Evolutionary conservation across 2,888 invertebrate species (phyloP).

Genomic region (Amphipyra berbera): DNA sequence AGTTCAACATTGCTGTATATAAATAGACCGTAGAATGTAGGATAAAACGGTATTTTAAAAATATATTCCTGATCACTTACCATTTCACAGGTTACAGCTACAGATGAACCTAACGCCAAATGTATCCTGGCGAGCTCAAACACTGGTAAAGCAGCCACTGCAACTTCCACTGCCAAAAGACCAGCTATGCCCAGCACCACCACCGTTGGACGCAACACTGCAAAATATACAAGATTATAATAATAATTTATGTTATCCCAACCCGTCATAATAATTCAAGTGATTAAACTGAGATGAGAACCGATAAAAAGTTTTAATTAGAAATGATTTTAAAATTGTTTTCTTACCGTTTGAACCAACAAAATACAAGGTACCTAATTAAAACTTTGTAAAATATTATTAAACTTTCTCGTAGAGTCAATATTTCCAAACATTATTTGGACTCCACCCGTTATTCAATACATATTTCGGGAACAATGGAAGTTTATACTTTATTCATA

Average conservation of each 20-base stretch:
- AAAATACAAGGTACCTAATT: slow-evolving; percentile 63
- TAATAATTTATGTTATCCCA: neutral
- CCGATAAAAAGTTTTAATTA: slow-evolving; percentile 62
- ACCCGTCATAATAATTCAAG: slow-evolving; percentile 28
- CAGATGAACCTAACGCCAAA: slow-evolving; percentile 79
- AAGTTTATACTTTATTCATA: slow-evolving; percentile 25
- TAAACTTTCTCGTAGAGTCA: slow-evolving; percentile 52
- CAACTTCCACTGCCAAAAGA: slow-evolving; percentile 63
- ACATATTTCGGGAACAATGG: slow-evolving; percentile 29
- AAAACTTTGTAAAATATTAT: slow-evolving; percentile 66
- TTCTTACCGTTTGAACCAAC: slow-evolving; percentile 52
- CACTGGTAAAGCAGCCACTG: slow-evolving; percentile 72
- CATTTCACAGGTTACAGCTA: slow-evolving; percentile 83
- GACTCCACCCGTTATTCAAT: slow-evolving; percentile 25
- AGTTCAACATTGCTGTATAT: neutral
- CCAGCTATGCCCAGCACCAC: slow-evolving; percentile 67
- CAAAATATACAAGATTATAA: slow-evolving; percentile 38
- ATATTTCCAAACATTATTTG: slow-evolving; percentile 45
- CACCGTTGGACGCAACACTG: slow-evolving; percentile 71
- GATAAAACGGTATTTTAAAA: neutral
- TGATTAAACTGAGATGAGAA: slow-evolving; percentile 46
- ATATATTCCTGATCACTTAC: slow-evolving; percentile 60
- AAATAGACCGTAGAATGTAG: too few relatives aligned
- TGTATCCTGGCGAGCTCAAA: slow-evolving; percentile 75
- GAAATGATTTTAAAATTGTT: slow-evolving; percentile 58